Evolutionary conservation across 2,888 invertebrate species (phyloP).

Genomic region (Dynastes hyllus): DNA sequence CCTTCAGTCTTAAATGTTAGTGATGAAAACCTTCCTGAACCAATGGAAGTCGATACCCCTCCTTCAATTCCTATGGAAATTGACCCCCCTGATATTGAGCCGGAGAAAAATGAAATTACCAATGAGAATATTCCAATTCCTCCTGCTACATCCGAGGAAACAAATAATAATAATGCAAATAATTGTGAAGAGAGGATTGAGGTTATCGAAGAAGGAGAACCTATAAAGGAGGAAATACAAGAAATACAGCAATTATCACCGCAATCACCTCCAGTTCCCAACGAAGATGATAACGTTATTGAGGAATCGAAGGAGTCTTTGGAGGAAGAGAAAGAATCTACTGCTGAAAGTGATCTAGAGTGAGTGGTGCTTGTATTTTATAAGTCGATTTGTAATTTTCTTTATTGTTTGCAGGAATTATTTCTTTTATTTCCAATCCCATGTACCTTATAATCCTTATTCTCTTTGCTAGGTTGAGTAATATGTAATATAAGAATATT

Average conservation of each 20-base stretch:
- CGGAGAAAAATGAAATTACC: conserved; percentile 10
- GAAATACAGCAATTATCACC: not conserved
- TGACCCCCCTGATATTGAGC: conserved; percentile 19
- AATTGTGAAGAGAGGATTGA: not conserved
- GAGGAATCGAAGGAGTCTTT: conserved; percentile 25
- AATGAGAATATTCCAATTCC: not conserved
- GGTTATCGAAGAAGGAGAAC: conserved; percentile 20
- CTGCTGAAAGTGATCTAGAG: conserved; percentile 53
- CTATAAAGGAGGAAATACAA: not conserved
- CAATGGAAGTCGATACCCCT: conserved; percentile 41
- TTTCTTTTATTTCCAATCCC: conserved; percentile 53
- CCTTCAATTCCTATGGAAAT: conserved; percentile 47
- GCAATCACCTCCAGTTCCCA: not conserved
- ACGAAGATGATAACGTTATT: not conserved
- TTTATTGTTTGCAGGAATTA: conserved; percentile 58
- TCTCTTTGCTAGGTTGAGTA: not conserved
- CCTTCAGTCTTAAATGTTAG: conserved; percentile 57
- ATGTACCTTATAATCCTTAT: conserved; percentile 29
- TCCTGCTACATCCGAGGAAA: not conserved
- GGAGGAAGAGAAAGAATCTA: conserved; percentile 33
- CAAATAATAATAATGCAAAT: not conserved
- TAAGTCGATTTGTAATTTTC: conserved; percentile 55
- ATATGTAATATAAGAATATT: conserved; percentile 10
- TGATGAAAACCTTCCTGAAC: conserved; percentile 24
- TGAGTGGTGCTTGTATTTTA: conserved; percentile 57